phyloP scores from a whole-genome alignment of 2,797 vertebrate genomes.

The Pogoniulus pusillus region DNA sequence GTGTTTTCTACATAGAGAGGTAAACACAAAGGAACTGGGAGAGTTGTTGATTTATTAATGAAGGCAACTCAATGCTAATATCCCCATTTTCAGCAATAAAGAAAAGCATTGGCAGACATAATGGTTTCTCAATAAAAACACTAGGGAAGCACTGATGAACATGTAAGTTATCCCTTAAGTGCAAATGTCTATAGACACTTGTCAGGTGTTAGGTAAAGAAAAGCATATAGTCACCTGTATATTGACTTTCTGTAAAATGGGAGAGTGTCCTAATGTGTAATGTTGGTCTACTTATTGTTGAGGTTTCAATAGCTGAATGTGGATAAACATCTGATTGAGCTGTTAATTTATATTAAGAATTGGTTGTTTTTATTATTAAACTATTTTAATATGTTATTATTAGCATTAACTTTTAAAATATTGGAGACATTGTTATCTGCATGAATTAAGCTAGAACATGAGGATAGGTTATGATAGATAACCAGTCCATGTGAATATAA shows the following conservation, averaged over 20 bases:
- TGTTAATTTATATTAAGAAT: not conserved
- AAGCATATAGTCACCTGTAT: not conserved
- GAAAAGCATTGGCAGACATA: not conserved
- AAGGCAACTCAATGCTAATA: not conserved
- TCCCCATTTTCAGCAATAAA: slow-evolving; percentile 3
- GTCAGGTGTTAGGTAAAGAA: not conserved
- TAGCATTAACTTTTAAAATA: not conserved
- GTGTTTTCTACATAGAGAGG: not conserved
- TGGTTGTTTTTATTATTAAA: not conserved
- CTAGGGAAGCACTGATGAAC: not conserved
- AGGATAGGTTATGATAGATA: not conserved
- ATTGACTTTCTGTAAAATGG: not conserved
- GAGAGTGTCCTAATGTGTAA: not conserved
- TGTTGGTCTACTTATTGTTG: not conserved
- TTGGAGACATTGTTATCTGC: not conserved
- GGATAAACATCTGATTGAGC: not conserved
- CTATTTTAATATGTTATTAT: not conserved
- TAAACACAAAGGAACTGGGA: not conserved
- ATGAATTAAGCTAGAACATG: not conserved
- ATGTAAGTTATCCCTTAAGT: not conserved
- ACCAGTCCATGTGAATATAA: not conserved
- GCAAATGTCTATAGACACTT: not conserved
- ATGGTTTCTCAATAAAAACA: slow-evolving; percentile 3
- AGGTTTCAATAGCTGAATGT: not conserved
- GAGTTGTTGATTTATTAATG: slow-evolving; percentile 45